Evolutionary conservation across 2,113 vertebrate species (phyloP), one percentile per base, ranked within the genome.

Genomic region (Danionella cerebrum): DNA sequence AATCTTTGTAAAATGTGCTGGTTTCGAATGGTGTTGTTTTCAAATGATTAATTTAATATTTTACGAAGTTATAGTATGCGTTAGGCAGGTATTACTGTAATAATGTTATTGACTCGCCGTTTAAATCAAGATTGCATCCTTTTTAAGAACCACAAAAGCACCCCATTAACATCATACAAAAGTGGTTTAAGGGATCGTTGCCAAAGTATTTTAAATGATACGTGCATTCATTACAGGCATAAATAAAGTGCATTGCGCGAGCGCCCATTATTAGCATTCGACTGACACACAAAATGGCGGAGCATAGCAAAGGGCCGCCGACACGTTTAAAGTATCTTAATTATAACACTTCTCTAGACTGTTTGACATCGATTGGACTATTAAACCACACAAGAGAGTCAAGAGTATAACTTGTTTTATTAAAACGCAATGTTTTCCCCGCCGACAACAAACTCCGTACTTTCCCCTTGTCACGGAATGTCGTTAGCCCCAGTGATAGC

Each of bases 241-340:
- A 85, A 87, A 90, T 89, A 89, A 90, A 90, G 85, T 89, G 84
- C 74, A 80, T 71, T 76, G 78, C 78, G 84, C 83, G 87, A 89
- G 89, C 87, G 87, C 89, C 88, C 89, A 89, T 89, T 87, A 89
- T 88, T 89, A 90, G 89, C 87, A 86, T 89, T 86, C 82, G 84
- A 76, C 85, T 85, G 76, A 80, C 82, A 90, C 29, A 63, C 89
- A 90, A 90, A 89, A 90, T 89, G 89, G 89, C 88, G 89, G 89
- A 86, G 85, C 75, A 81, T 82, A 78, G 83, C 85, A 85, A 87
- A 85, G 89, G 88, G 89, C 88, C 86, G 87, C 87, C 84, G 88
- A 88, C 85, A 90, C 83, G 84, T 84, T 86, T 78, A 88, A 89
- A 90, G 85, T 90, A 84, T 84, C 78, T 82, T 84, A 88, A 88